Evolutionary conservation across 2,888 invertebrate genomes (phyloP).

Genomic region (Diaprepes abbreviatus): DNA sequence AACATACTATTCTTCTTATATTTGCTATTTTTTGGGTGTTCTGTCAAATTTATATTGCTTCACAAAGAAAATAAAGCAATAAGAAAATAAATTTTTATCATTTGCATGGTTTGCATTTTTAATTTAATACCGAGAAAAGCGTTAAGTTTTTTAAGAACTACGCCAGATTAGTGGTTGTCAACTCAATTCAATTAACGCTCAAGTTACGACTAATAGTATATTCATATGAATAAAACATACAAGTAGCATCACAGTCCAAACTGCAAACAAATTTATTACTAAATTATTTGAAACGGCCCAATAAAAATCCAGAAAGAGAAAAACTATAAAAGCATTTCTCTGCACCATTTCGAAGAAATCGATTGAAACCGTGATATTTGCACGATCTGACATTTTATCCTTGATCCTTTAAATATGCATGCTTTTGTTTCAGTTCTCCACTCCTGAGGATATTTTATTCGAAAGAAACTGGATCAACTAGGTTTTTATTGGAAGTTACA

Average conservation of each 20-base stretch:
- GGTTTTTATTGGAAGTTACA: constrained; percentile 44
- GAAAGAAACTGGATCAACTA: constrained; percentile 44
- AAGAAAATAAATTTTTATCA: no score
- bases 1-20: no score
- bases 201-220: constrained; percentile 29
- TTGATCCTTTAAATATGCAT: constrained; percentile 49
- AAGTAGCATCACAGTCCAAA: constrained; percentile 29
- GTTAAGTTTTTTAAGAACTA: no score
- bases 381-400: constrained; percentile 48
- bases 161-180: no score
- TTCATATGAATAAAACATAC: constrained; percentile 38
- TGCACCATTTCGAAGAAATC: constrained; percentile 44
- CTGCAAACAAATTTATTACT: constrained; percentile 44
- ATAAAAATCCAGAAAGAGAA: constrained; percentile 45
- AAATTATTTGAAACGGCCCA: constrained; percentile 47
- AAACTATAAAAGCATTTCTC: constrained; percentile 49
- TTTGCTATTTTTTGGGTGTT: no score
- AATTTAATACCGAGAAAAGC: no score
- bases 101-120: no score
- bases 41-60: no score
- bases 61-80: no score
- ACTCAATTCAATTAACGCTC: constrained; percentile 19
- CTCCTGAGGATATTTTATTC: constrained; percentile 45
- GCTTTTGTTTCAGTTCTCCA: constrained; percentile 48
- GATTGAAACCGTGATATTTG: constrained; percentile 47